These are phyloP conservation scores for Syngnathoides biaculeatus DNA, from an alignment of 2,113 vertebrate genomes.

Conservation along the genomic window DNA sequence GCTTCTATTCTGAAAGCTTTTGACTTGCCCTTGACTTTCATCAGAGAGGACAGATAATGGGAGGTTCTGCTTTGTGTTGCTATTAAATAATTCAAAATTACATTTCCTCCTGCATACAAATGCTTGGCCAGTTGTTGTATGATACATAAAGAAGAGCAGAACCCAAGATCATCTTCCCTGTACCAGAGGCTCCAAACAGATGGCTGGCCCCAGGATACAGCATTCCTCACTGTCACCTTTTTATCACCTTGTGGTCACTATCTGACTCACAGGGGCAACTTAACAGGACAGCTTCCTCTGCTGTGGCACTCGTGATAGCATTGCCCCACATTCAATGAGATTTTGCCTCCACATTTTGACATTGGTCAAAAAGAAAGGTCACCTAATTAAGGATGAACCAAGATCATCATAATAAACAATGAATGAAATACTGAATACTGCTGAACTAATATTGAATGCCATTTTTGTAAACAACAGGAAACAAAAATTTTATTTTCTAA, in stretches of 20 bases:
- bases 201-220: constrained; percentile 41
- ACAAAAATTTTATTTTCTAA: no score
- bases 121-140: background rate
- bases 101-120: background rate
- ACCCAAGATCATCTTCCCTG: constrained; percentile 22
- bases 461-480: no score
- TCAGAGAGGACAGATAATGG: constrained; percentile 25
- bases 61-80: background rate
- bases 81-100: constrained; percentile 8
- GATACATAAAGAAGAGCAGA: constrained; percentile 25
- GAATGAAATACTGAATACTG: no score
- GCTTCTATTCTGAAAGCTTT: constrained; percentile 21
- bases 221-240: constrained; percentile 49
- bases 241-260: constrained; percentile 61
- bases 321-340: constrained; percentile 8
- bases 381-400: no score
- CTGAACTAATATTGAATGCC: no score
- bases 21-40: constrained; percentile 3
- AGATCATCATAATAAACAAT: no score
- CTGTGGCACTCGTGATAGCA: constrained; percentile 28
- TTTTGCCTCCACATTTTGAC: background rate
- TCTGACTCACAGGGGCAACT: constrained; percentile 24
- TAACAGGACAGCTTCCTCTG: constrained; percentile 45
- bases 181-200: constrained; percentile 35
- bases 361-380: no score